Percentiles rank a stretch among this genome's conserved stretches.
These are phyloP conservation scores for Drosophila meridiana DNA, from an alignment of 2,888 invertebrate species.

Conservation along the genomic window DNA sequence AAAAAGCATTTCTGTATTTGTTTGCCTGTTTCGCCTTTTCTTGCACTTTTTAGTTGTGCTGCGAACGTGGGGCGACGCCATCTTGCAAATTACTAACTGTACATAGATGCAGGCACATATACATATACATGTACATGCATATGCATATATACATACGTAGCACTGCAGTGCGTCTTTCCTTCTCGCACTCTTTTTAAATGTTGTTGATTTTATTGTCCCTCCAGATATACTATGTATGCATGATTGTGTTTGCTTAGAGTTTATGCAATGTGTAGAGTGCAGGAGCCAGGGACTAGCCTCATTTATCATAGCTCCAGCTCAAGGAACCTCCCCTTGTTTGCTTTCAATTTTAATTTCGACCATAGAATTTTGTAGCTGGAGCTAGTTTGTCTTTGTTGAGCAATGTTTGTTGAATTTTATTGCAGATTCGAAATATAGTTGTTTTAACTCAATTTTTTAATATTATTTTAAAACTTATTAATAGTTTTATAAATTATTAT, in stretches of 20 bases:
- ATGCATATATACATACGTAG: conserved; percentile 7
- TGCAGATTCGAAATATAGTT: neutral
- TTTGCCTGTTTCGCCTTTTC: conserved; percentile 28
- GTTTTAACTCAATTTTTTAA: neutral
- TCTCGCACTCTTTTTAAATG: conserved; percentile 30
- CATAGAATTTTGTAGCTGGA: conserved; percentile 16
- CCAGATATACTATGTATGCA: conserved; percentile 6
- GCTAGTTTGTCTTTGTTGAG: conserved; percentile 11
- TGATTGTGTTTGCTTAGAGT: conserved; percentile 31
- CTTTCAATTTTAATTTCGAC: conserved; percentile 21
- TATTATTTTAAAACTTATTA: neutral
- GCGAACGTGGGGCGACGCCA: conserved; percentile 47
- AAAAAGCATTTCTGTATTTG: conserved; percentile 37
- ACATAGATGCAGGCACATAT: conserved; percentile 16
- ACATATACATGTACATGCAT: neutral
- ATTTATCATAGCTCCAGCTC: conserved; percentile 33
- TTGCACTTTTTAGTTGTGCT: conserved; percentile 37
- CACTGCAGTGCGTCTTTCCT: conserved; percentile 31
- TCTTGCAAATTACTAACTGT: conserved; percentile 55
- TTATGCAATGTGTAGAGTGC: neutral
- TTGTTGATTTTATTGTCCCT: conserved; percentile 49
- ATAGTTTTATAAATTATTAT: neutral
- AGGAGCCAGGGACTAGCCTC: neutral
- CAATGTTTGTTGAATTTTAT: conserved; percentile 6
- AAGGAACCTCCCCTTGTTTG: conserved; percentile 19